Evolutionary conservation across 2,888 invertebrate genomes (phyloP), one percentile per base, ranked within the genome.

Genomic region (Cremastinae sp.): DNA sequence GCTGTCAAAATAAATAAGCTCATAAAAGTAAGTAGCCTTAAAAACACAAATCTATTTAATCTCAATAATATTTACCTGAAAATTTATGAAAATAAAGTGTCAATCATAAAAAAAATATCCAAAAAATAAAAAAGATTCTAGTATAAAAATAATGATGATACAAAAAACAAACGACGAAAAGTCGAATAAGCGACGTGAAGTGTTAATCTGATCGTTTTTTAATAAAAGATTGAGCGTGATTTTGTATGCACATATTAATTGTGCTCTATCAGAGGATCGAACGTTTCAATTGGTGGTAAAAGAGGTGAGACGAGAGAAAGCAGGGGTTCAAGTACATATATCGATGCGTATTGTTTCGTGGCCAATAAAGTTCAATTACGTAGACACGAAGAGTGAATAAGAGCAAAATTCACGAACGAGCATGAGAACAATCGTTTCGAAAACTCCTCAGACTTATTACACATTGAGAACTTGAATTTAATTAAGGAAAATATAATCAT

Each of bases 1-100:
- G 79, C 83, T 84, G 69, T 22, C 74, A 78, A 49, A 43, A 22
- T 9, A 51, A 65, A 22, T 5, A 5, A 10, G 14, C 1, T 0
- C 14, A 7, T 20, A 62, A 16, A 5, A 28, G 5, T 28, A 28
- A 3, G 5, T 28, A n/a, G n/a, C n/a, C n/a, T n/a, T n/a, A n/a
- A n/a, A n/a, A n/a, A n/a, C n/a, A n/a, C n/a, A n/a, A n/a, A n/a
- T n/a, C n/a, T n/a, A n/a, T n/a, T n/a, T n/a, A n/a, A n/a, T n/a
- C n/a, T n/a, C n/a, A n/a, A n/a, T n/a, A n/a, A n/a, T n/a, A n/a
- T n/a, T n/a, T n/a, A n/a, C n/a, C n/a, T n/a, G n/a, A n/a, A n/a
- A n/a, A n/a, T n/a, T n/a, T n/a, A n/a, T n/a, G n/a, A n/a, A n/a
- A n/a, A n/a, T n/a, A n/a, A n/a, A n/a, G n/a, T n/a, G n/a, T n/a